phyloP scores from a whole-genome alignment of 2,797 vertebrate species.

The Cuculus canorus region DNA sequence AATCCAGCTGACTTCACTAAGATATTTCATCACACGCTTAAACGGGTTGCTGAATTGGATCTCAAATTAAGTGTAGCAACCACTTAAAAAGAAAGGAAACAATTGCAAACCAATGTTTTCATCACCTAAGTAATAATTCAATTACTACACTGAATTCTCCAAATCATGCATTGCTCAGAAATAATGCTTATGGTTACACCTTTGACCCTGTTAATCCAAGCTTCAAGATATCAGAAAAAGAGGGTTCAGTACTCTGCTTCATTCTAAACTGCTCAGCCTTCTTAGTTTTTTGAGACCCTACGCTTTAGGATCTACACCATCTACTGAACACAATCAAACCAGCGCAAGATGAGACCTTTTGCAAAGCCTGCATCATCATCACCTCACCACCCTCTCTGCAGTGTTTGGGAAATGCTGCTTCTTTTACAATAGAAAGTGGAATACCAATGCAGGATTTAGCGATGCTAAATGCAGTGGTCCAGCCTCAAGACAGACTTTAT shows the following conservation, averaged over 20 bases:
- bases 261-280: neutral
- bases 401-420: neutral
- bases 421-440: neutral
- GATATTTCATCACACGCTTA: neutral
- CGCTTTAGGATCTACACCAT: neutral
- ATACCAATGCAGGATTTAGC: neutral
- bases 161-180: neutral
- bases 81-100: conserved; percentile 9
- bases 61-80: neutral
- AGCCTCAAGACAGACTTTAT: neutral
- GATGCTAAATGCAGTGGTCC: neutral
- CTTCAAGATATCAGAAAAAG: neutral
- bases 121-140: neutral
- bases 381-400: neutral
- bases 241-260: neutral
- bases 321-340: neutral
- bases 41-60: neutral
- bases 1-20: neutral
- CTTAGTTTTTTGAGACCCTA: neutral
- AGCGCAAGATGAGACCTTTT: neutral
- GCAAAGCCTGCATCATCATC: neutral
- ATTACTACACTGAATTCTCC: neutral
- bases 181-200: neutral
- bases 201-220: neutral
- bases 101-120: neutral